Evolutionary conservation across 2,797 vertebrate species (phyloP), one percentile per base, ranked within the genome.

Genomic region (Erpetoichthys calabaricus): DNA sequence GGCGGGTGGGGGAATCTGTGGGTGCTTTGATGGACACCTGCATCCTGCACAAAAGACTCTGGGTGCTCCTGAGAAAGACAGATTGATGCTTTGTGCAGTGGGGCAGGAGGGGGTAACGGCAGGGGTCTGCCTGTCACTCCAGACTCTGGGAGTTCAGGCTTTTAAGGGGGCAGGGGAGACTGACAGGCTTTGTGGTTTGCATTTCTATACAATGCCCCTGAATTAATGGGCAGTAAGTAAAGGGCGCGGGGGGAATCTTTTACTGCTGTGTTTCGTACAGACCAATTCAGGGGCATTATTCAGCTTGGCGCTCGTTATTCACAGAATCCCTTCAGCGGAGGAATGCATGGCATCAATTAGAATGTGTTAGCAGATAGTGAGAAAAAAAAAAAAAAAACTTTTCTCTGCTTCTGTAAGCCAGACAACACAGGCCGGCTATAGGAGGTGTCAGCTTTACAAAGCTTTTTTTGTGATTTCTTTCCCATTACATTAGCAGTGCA

Each of bases 301-400:
- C 87, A 94, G 84, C 86, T 82, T 73, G 72, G 76, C 77, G 80
- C 91, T 96, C 93, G 89, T 97, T 96, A 94, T 91, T 94, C 91
- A 88, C 83, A 91, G 89, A 94, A 94, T 91, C 81, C 89, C 84
- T 87, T 83, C 88, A 89, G 87, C 89, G 86, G 81, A 86, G 93
- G 92, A 97, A 95, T 96, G 91, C 83, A 84, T 83, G 66, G 92
- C 89, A 94, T 98, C 94, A 96, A 98, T 98, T 96, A 96, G 92
- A 95, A 93, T 92, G 90, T 88, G 89, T 90, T 91, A 91, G 92
- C 82, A 91, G 91, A 95, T 94, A 93, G 89, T 76, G 80, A 89
- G 86, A 84, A 82, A 75, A 85, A 83, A 87, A 92, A 91, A 75
- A 91, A 91, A 93, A 91, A 80, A 69, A 78, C 92, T 93, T 92